Evolutionary conservation across 2,888 invertebrate species (phyloP).

Genomic region (Odontomyia ornata): DNA sequence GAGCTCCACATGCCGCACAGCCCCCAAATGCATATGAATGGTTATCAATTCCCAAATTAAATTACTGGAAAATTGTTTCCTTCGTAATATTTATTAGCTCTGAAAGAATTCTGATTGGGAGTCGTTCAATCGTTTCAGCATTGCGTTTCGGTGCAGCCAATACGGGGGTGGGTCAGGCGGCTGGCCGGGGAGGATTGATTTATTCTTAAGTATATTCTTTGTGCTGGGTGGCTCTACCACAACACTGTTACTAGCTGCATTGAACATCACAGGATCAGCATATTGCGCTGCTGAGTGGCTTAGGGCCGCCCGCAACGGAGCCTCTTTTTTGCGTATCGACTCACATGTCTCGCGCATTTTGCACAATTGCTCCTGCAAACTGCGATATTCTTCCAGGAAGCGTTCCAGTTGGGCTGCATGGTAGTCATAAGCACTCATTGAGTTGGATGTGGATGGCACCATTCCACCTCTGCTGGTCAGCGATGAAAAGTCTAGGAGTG

Average conservation of each 20-base stretch:
- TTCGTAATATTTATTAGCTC: conserved; percentile 60
- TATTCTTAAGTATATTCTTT: conserved; percentile 69
- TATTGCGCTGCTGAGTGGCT: conserved; percentile 61
- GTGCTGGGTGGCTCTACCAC: conserved; percentile 56
- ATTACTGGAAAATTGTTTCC: not conserved
- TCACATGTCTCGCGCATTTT: conserved; percentile 84
- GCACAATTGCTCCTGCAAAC: conserved; percentile 78
- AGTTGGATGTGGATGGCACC: conserved; percentile 63
- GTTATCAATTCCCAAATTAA: not conserved
- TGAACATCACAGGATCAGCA: conserved; percentile 65
- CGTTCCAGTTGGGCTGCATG: conserved; percentile 81
- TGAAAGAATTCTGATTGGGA: conserved; percentile 66
- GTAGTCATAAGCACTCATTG: conserved; percentile 75
- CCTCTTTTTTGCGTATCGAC: conserved; percentile 68
- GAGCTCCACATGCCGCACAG: too few relatives aligned
- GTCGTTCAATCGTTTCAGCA: conserved; percentile 64
- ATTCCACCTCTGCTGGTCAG: conserved; percentile 64
- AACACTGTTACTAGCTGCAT: conserved; percentile 57
- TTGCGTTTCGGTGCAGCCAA: conserved; percentile 65
- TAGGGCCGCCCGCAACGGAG: conserved; percentile 56
- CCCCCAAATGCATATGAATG: not conserved
- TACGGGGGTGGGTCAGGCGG: conserved; percentile 64
- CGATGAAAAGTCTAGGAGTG: conserved; percentile 70
- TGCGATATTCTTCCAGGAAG: conserved; percentile 82
- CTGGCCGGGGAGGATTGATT: conserved; percentile 64